Evolutionary conservation across 2,888 invertebrate genomes (phyloP), one percentile per base, ranked within the genome.

Genomic region (Cactoblastis cactorum): DNA sequence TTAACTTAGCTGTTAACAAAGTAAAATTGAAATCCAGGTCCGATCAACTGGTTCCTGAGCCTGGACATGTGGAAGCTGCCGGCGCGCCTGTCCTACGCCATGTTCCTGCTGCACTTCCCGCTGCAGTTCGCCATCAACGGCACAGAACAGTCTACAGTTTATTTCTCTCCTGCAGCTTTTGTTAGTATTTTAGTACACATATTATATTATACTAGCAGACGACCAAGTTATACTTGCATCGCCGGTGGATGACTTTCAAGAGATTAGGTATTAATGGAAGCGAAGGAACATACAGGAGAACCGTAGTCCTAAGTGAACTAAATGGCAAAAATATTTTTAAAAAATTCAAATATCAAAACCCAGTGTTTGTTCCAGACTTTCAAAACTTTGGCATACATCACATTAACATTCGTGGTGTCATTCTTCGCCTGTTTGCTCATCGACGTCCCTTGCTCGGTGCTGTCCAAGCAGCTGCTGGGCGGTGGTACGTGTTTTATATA

Each of bases 11-110:
- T 32, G 15, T 35, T 1, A n/a, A 8, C 3, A 28, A 6, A 9
- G 5, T 28, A 28, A 4, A 1, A 8, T 28, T 28, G 3, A 33
- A 15, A 18, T 67, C 35, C 59, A 90, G 90, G 87, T 54, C 74
- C 83, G 11, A 67, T 91, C 1, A 81, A 88, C 57, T 87, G 88
- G 84, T 67, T 92, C 37, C 59, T 91, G 18, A 86, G 90, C 0
- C 63, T 83, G 5, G 63, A 70, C 1, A 58, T 90, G 11, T 91
- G 91, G 80, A 86, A 89, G 63, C 67, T 91, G 0, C 71, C 90
- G 1, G 83, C 85, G n/a, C 78, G 90, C 38, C 67, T 92, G 9
- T 91, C 91, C 0, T 92, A 90, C 52, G 90, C 88, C 1, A 89
- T 92, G 74, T 92, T 91, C 59, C 59, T 92, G 0, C 63, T 89